Base-by-base conservation (phyloP, 2,888 invertebrate species). In the Drosophila imparisetae region DNA sequence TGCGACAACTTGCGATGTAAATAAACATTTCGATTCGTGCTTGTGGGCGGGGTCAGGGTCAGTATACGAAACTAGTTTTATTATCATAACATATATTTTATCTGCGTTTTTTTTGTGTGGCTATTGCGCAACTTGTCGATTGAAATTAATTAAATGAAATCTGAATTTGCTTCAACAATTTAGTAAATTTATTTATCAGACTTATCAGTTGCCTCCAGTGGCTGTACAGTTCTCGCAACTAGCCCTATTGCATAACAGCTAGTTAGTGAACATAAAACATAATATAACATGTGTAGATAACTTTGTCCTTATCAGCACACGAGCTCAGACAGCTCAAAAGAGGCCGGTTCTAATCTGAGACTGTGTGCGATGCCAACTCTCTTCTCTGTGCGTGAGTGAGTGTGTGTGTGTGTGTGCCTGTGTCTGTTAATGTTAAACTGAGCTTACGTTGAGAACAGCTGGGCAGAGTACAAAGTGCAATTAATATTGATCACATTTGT, bases 391-490 rank as follows among this genome's bases (percentile, higher is more conserved):
- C 42, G 3, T 38, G 3, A 5, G 4, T 45, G n/a, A n/a, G n/a
- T n/a, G n/a, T 38, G 21, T 53, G 21, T 18, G 40, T 60, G 52
- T 13, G 34, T 62, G 42, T 29, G 42, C 1, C 34, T 34, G n/a
- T 53, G 54, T 66, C 24, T 69, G 60, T 50, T 60, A 3, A 21
- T 34, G 27, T 53, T 53, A 83, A 83, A 81, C 81, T 69, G n/a
- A 75, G 86, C 85, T 83, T 82, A 65, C 52, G 63, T 62, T 52
- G 30, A 11, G 21, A 29, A 54, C 52, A 54, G 63, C 63, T 59
- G 65, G 55, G 2, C 61, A 54, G 70, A 58, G 83, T 80, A 64
- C 84, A 84, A 84, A 84, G 84, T 84, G 76, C 84, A 80, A 69
- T 24, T 34, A 24, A 49, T 45, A 36, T 59, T 32, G 29, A 66